Percentiles rank a stretch among this genome's conserved stretches.
Evolutionary conservation across 2,797 vertebrate genomes (phyloP).

Genomic region (Pipistrellus pygmaeus): DNA sequence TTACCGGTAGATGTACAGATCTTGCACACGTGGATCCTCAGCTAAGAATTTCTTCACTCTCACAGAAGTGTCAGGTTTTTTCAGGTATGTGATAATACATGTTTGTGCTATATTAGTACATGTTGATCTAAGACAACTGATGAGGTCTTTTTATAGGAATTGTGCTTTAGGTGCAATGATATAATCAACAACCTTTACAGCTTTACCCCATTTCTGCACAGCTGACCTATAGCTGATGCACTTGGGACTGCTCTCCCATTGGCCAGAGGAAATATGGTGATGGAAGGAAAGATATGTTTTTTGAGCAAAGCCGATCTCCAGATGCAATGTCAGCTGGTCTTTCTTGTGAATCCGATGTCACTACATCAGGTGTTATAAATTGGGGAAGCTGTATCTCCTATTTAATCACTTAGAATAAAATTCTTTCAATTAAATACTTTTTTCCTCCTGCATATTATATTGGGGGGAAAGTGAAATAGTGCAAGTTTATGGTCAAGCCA

Average conservation of each 20-base stretch:
- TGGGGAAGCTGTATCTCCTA: neutral
- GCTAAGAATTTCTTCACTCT: neutral
- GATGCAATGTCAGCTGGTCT: neutral
- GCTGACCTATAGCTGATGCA: no score
- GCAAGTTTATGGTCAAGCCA: neutral
- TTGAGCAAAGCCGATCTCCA: neutral
- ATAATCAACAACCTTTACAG: neutral
- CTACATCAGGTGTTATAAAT: neutral
- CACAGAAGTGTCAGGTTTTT: conserved; percentile 68
- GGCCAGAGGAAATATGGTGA: neutral
- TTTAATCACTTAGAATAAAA: conserved; percentile 10
- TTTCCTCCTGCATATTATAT: neutral
- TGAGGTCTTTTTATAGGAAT: neutral
- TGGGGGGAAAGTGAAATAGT: neutral
- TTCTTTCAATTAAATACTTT: neutral
- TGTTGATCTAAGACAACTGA: neutral
- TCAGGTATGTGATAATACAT: conserved; percentile 75
- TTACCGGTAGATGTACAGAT: conserved; percentile 75
- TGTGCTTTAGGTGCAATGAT: neutral
- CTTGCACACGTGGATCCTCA: conserved; percentile 55
- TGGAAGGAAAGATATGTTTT: neutral
- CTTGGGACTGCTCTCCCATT: neutral
- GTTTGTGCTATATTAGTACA: fast-evolving
- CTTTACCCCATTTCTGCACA: neutral
- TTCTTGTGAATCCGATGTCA: neutral